Conservation (phyloP, 2,888 invertebrate species). For the Melitaea athalia region DNA sequence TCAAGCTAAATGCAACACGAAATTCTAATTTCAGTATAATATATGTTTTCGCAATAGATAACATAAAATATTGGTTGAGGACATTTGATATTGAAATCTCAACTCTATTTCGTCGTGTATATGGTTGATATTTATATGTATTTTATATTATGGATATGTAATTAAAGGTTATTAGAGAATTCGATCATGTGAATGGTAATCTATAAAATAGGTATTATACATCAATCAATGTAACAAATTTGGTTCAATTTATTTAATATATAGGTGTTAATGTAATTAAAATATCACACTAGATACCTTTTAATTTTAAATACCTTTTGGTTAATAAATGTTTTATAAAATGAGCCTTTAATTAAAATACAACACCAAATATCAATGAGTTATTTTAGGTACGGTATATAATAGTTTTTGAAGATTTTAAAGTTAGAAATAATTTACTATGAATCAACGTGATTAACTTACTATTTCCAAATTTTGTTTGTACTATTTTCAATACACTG, state of each 20-base stretch:
- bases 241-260: background rate
- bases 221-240: constrained; percentile 8
- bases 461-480: no score
- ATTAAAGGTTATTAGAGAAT: constrained; percentile 20
- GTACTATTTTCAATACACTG: no score
- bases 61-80: background rate
- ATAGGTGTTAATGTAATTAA: background rate
- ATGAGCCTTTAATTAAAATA: background rate
- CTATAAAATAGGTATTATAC: constrained; percentile 15
- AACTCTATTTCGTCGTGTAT: background rate
- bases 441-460: no score
- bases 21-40: constrained; percentile 4
- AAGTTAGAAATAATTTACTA: no score
- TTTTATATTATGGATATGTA: background rate
- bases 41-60: constrained; percentile 4
- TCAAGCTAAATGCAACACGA: background rate
- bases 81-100: background rate
- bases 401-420: no score
- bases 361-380: background rate
- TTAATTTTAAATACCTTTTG: background rate
- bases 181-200: constrained; percentile 13
- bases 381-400: no score
- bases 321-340: no score
- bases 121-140: background rate
- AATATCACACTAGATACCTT: background rate